phyloP scores from a whole-genome alignment of 2,113 vertebrate genomes.

The Phainopepla nitens region DNA sequence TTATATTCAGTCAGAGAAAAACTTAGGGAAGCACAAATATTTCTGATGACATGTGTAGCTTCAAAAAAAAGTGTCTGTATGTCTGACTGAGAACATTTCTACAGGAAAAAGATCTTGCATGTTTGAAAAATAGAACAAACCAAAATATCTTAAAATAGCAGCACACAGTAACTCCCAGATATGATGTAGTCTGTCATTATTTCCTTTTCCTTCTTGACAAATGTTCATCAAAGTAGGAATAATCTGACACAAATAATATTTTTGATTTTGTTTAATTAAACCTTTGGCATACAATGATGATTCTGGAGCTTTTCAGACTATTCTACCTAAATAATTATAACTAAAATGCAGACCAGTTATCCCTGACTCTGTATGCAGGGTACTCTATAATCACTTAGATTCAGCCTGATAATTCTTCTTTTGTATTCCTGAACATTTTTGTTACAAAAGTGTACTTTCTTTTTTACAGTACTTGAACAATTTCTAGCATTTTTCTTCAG shows the following conservation, averaged over 20 bases:
- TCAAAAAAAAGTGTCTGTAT: neutral
- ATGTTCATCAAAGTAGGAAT: neutral
- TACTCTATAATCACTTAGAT: neutral
- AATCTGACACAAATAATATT: accelerated
- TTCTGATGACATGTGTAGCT: neutral
- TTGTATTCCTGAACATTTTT: neutral
- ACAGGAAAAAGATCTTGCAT: accelerated
- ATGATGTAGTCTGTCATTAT: neutral
- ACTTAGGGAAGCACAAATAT: neutral
- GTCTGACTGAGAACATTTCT: neutral
- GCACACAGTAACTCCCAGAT: neutral
- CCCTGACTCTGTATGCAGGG: neutral
- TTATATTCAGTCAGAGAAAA: neutral
- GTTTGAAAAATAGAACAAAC: neutral
- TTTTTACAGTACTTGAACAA: accelerated
- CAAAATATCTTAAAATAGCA: neutral
- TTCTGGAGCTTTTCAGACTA: neutral
- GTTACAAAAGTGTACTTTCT: neutral
- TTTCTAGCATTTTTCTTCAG: neutral
- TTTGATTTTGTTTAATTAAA: neutral
- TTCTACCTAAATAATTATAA: neutral
- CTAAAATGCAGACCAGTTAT: neutral
- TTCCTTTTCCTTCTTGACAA: neutral
- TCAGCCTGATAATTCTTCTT: neutral
- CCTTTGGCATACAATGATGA: neutral